Evolutionary conservation across 2,113 vertebrate genomes (phyloP), one percentile per base, ranked within the genome.

Genomic region (Phycodurus eques): DNA sequence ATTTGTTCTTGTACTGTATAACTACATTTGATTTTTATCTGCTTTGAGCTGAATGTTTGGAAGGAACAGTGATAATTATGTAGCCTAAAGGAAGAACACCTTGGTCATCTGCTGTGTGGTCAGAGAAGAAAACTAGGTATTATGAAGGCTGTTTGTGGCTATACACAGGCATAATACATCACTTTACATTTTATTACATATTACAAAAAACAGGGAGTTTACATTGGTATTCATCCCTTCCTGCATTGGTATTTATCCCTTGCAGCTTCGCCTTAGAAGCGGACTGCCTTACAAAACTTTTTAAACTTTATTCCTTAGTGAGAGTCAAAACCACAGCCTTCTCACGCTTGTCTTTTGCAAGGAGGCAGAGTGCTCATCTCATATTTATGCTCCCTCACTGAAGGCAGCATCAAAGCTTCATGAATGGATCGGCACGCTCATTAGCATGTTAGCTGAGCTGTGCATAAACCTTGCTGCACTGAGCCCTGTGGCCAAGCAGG

Each of bases 321-420:
- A 68, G 61, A 72, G 64, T 75, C 63, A 75, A 66, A 71, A 68
- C 80, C 75, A 70, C 12, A 62, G 71, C 69, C 66, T 43, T 27
- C 59, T 69, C 42, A 42, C 8, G 19, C 12, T 33, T 35, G 76
- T 83, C 77, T 67, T 39, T 68, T 81, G 80, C 72, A 76, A 62
- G 67, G 70, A 77, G 82, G 76, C 74, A 35, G 13, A 67, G 71
- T 39, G 44, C 79, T 83, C 78, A 75, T 82, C 77, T 80, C 69
- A 72, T 83, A 61, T 79, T 83, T 75, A 66, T 67, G 70, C 62
- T 54, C 80, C 83, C 72, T 79, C 15, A 68, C 80, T 77, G 81
- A 68, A 87, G 20, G 54, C 72, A 79, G 81, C 85, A 85, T 89
- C 87, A 89, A 85, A 89, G 87, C 84, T 82, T 82, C 83, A 86